phyloP scores from a whole-genome alignment of 2,113 vertebrate genomes.

The Phycodurus eques region DNA sequence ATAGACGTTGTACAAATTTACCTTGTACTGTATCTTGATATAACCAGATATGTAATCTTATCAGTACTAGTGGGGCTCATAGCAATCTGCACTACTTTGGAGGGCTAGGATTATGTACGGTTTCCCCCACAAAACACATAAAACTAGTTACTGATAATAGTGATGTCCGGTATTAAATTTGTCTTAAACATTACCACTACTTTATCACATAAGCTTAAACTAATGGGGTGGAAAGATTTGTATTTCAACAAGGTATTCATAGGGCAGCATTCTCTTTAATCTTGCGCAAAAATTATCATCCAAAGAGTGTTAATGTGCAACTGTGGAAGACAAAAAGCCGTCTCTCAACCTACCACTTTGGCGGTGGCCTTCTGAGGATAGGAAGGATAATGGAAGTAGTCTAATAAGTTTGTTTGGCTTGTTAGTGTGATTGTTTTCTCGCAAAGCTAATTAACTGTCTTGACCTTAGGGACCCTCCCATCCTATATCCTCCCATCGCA shows the following conservation, averaged over 20 bases:
- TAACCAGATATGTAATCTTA: too few relatives aligned
- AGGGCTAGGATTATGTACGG: too few relatives aligned
- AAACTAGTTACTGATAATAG: too few relatives aligned
- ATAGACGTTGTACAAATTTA: too few relatives aligned
- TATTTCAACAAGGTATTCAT: not conserved
- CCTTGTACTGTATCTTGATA: too few relatives aligned
- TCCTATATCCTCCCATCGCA: slow-evolving; percentile 55
- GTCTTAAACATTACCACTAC: not conserved
- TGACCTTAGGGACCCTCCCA: slow-evolving; percentile 60
- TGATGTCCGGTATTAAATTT: too few relatives aligned
- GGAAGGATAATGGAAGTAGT: slow-evolving; percentile 53
- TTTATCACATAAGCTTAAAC: not conserved
- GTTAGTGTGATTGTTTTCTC: slow-evolving; percentile 76
- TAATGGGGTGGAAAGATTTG: not conserved
- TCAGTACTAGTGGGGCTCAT: too few relatives aligned
- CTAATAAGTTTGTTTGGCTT: slow-evolving; percentile 74
- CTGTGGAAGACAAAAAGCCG: slow-evolving; percentile 23
- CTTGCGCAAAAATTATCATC: slow-evolving; percentile 12
- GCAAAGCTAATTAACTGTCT: slow-evolving; percentile 74
- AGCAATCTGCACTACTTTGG: too few relatives aligned
- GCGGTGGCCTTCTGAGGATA: slow-evolving; percentile 34
- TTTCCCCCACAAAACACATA: too few relatives aligned
- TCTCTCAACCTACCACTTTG: slow-evolving; percentile 49
- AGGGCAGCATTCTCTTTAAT: not conserved
- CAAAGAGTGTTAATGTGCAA: slow-evolving; percentile 33